Conservation (phyloP, 2,797 vertebrate genomes). For the Tamandua tetradactyla region DNA sequence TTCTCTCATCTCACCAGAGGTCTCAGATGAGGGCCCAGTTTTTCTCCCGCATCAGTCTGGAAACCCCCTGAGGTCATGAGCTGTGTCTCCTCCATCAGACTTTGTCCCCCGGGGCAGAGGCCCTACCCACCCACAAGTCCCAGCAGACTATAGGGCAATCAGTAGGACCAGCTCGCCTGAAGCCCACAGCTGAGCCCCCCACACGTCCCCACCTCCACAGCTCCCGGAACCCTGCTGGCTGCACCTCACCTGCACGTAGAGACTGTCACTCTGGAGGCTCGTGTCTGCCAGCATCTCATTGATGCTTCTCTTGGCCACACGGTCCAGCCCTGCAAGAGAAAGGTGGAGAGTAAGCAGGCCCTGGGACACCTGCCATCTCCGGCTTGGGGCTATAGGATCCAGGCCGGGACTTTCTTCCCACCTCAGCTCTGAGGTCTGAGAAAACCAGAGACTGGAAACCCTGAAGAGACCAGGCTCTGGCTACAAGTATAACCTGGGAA, state of each 20-base stretch:
- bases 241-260: slow-evolving; percentile 65
- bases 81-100: background rate
- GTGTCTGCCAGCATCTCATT: slow-evolving; percentile 63
- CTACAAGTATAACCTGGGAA: background rate
- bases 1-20: background rate
- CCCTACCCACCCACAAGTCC: background rate
- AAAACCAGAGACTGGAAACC: background rate
- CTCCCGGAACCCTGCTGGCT: background rate
- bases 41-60: background rate
- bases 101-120: background rate
- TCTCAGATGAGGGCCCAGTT: fast-evolving
- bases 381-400: background rate
- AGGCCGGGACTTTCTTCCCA: background rate
- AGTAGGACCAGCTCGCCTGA: background rate
- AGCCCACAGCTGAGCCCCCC: background rate
- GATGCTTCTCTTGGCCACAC: slow-evolving; percentile 61
- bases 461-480: background rate
- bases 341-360: fast-evolving
- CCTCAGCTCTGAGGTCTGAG: background rate
- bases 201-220: background rate
- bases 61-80: background rate
- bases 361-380: fast-evolving
- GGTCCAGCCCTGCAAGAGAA: slow-evolving; percentile 55
- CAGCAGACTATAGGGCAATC: background rate
- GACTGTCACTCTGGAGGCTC: slow-evolving; percentile 38